Conservation (phyloP, 2,113 vertebrate genomes). For the Myrmecobius fasciatus region DNA sequence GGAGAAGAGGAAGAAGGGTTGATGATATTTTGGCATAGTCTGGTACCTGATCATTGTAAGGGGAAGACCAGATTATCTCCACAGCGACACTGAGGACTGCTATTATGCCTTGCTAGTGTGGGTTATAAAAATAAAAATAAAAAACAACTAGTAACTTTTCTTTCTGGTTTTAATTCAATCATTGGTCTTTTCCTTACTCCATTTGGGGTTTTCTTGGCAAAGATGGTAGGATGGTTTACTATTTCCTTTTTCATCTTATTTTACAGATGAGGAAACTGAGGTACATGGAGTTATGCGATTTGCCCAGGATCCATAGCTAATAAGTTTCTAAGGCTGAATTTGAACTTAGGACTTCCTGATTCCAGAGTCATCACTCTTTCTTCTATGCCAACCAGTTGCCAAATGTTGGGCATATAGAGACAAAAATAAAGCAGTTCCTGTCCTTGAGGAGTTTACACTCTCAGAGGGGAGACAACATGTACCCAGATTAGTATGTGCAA, state of each 20-base stretch:
- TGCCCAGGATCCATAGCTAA: not conserved
- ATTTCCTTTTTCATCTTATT: not conserved
- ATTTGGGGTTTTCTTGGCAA: too few relatives aligned
- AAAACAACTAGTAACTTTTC: slow-evolving; percentile 55
- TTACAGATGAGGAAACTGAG: not conserved
- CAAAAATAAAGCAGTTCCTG: too few relatives aligned
- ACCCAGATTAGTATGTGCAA: too few relatives aligned
- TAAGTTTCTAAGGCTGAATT: not conserved
- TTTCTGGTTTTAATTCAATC: slow-evolving; percentile 63
- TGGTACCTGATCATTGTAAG: not conserved
- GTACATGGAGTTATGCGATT: not conserved
- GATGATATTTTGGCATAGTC: slow-evolving; percentile 15
- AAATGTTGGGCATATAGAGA: too few relatives aligned
- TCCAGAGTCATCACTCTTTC: not conserved
- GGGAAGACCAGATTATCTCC: slow-evolving; percentile 41
- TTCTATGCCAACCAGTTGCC: not conserved
- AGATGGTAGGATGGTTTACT: too few relatives aligned
- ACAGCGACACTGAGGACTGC: slow-evolving; percentile 25
- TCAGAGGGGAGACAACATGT: too few relatives aligned
- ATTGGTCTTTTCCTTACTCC: slow-evolving; percentile 52
- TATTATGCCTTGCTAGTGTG: not conserved
- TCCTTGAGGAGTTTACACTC: too few relatives aligned
- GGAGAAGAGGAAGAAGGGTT: not conserved
- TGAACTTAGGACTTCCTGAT: not conserved
- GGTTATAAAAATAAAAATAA: slow-evolving; percentile 10